Evolutionary conservation across 2,797 vertebrate genomes (phyloP).

Genomic region (Ctenopoma multispine): DNA sequence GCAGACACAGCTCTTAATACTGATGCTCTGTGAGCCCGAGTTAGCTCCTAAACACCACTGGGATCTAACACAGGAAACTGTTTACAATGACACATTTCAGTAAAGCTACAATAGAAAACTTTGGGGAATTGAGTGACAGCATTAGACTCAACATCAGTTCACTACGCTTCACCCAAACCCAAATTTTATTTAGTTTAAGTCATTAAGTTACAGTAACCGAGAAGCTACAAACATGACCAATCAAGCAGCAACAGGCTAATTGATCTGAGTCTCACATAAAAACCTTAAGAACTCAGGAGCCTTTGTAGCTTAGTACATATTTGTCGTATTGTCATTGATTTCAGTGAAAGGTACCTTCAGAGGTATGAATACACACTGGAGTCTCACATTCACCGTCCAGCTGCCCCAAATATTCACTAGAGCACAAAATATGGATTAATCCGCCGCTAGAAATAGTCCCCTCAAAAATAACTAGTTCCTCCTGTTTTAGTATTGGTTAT

Average conservation of each 20-base stretch:
- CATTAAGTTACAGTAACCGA: too few relatives aligned
- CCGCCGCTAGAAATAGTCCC: not conserved
- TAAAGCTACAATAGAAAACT: not conserved
- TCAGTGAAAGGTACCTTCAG: too few relatives aligned
- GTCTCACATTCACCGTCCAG: not conserved
- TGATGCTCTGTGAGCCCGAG: not conserved
- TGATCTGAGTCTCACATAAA: too few relatives aligned
- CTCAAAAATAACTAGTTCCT: not conserved
- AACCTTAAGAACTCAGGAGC: too few relatives aligned
- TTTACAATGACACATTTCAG: constrained; percentile 31
- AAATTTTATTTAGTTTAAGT: too few relatives aligned
- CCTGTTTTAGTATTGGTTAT: not conserved
- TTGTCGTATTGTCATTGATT: too few relatives aligned
- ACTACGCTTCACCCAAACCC: too few relatives aligned
- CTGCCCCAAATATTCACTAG: not conserved
- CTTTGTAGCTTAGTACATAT: too few relatives aligned
- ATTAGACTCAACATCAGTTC: too few relatives aligned
- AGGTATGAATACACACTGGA: not conserved
- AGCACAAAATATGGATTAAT: not conserved
- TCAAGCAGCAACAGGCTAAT: too few relatives aligned
- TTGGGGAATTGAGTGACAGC: too few relatives aligned
- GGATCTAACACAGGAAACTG: constrained; percentile 5
- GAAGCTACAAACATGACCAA: too few relatives aligned
- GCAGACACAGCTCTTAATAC: constrained; percentile 2
- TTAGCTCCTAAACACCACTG: constrained; percentile 11